Percentiles rank a stretch among this genome's conserved stretches.
These are phyloP conservation scores for Pseudoatta argentina DNA, from an alignment of 1,140 invertebrate genomes.

Conservation along the genomic window DNA sequence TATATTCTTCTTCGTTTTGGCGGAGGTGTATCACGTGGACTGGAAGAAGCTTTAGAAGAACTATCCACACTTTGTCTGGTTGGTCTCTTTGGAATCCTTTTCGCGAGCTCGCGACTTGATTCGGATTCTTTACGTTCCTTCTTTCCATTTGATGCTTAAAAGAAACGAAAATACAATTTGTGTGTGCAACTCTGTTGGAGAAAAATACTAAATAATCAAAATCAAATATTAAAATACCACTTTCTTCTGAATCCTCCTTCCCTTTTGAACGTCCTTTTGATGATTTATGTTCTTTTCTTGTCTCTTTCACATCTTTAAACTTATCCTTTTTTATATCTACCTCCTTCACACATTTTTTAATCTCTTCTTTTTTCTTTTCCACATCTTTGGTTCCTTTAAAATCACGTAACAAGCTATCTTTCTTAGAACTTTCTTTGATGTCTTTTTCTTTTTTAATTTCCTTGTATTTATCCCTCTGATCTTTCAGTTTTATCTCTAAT, in stretches of 20 bases:
- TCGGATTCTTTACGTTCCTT: conserved; percentile 85
- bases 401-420: conserved; percentile 84
- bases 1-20: conserved; percentile 84
- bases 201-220: conserved; percentile 37
- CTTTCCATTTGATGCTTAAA: conserved; percentile 77
- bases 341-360: conserved; percentile 82
- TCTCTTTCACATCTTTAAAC: conserved; percentile 82
- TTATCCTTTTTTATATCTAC: conserved; percentile 84
- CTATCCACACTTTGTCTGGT: conserved; percentile 85
- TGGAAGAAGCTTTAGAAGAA: conserved; percentile 82
- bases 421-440: conserved; percentile 83
- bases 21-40: conserved; percentile 84
- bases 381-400: conserved; percentile 84
- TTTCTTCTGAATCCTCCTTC: conserved; percentile 84
- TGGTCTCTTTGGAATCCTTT: conserved; percentile 83
- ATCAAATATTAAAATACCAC: conserved; percentile 46
- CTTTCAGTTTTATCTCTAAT: conserved; percentile 82
- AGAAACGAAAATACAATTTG: conserved; percentile 48
- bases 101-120: conserved; percentile 81
- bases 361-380: conserved; percentile 86
- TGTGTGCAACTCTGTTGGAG: not conserved
- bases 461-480: conserved; percentile 84
- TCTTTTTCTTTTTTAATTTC: conserved; percentile 87
- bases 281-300: conserved; percentile 83
- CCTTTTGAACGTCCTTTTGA: conserved; percentile 83